phyloP scores from a whole-genome alignment of 2,797 vertebrate species.

The Sciurus vulgaris region DNA sequence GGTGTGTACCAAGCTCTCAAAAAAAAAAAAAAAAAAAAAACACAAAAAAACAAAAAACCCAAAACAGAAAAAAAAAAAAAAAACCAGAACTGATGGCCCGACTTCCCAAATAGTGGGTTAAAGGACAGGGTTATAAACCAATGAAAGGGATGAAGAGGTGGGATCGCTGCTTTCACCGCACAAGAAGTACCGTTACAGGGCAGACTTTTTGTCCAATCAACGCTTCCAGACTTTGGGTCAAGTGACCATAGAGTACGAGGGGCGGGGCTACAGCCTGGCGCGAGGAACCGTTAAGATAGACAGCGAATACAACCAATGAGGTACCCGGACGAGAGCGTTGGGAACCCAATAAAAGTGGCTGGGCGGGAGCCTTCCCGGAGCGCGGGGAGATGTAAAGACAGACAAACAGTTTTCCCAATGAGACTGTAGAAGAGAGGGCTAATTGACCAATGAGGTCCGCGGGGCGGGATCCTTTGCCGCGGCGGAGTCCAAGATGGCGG shows the following conservation, averaged over 20 bases:
- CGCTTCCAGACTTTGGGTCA: constrained; percentile 72
- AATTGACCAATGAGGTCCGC: constrained; percentile 70
- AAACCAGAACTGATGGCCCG: constrained; percentile 17
- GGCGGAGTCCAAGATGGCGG: constrained; percentile 90
- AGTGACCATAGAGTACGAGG: constrained; percentile 60
- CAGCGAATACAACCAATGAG: constrained; percentile 73
- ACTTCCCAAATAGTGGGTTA: constrained; percentile 64
- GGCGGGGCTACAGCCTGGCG: constrained; percentile 73
- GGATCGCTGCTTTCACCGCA: constrained; percentile 56
- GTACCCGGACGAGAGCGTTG: rapidly evolving
- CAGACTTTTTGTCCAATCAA: constrained; percentile 81
- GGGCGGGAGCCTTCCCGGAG: constrained; percentile 59
- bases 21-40: constrained; percentile 32
- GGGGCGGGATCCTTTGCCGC: constrained; percentile 74
- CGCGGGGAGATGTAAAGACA: constrained; percentile 82
- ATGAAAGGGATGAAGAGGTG: constrained; percentile 78
- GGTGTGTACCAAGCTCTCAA: constrained; percentile 9
- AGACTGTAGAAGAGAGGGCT: constrained; percentile 42
- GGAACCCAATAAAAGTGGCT: constrained; percentile 70
- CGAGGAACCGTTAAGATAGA: constrained; percentile 82
- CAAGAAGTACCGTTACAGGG: constrained; percentile 83
- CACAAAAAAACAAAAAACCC: neutral
- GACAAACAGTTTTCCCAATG: constrained; percentile 81
- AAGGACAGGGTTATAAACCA: constrained; percentile 65
- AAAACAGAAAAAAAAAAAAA: neutral